Conservation (phyloP, 2,113 vertebrate genomes). For the Nesogale talazaci region DNA sequence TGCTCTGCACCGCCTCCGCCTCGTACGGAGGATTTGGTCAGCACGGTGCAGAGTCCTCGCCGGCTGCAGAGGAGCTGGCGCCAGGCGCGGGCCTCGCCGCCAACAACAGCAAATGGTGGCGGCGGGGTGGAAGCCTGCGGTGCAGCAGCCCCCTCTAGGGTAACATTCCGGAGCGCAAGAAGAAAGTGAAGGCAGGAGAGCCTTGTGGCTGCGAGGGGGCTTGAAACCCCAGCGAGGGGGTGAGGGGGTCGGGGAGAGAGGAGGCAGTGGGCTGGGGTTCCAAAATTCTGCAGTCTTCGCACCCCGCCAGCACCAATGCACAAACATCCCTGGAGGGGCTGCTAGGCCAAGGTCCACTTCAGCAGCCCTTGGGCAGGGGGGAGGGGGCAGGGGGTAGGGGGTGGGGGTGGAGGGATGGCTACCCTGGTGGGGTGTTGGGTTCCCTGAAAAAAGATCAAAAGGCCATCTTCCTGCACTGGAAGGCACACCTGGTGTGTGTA, state of each 20-base stretch:
- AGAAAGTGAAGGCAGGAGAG: conserved; percentile 59
- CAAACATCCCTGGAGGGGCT: background rate
- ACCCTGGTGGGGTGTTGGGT: background rate
- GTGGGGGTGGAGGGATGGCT: background rate
- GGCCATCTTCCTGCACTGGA: background rate
- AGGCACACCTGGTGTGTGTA: background rate
- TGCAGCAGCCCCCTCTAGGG: conserved; percentile 71
- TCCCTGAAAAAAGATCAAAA: conserved; percentile 5
- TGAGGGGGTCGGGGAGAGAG: background rate
- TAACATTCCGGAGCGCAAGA: conserved; percentile 59
- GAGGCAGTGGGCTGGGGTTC: conserved; percentile 39
- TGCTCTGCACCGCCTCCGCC: background rate
- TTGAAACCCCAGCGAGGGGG: background rate
- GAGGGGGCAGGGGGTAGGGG: no score
- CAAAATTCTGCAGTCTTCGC: background rate
- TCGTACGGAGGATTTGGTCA: conserved; percentile 27
- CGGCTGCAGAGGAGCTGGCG: conserved; percentile 16
- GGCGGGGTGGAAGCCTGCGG: conserved; percentile 57
- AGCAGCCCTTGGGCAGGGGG: background rate
- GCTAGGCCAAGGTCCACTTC: background rate
- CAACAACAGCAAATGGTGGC: conserved; percentile 69
- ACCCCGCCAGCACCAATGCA: conserved; percentile 45
- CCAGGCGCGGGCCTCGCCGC: conserved; percentile 18
- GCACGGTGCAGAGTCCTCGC: background rate
- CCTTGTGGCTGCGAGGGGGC: background rate